Conservation (phyloP, 2,113 vertebrate genomes). For the Potamarius usumacintae region DNA sequence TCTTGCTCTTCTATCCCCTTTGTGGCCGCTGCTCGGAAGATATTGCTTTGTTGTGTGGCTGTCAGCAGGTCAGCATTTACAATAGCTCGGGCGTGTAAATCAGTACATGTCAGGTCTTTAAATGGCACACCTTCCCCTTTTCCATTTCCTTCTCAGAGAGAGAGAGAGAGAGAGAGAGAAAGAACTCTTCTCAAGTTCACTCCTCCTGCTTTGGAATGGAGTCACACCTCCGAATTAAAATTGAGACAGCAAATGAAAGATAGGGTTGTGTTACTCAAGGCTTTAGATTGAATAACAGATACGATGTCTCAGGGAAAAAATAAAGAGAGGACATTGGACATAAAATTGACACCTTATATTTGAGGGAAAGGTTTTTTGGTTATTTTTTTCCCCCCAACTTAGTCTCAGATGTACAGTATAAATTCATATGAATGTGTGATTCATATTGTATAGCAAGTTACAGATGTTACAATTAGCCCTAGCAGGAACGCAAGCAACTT, state of each 20-base stretch:
- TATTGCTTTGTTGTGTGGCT: constrained; percentile 33
- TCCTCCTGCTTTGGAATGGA: neutral
- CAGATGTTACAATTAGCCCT: neutral
- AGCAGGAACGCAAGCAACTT: neutral
- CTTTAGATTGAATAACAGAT: neutral
- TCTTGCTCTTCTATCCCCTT: neutral
- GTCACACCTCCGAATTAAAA: constrained; percentile 44
- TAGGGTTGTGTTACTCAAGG: neutral
- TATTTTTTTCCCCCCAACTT: neutral
- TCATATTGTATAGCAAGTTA: no score
- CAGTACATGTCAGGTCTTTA: constrained; percentile 39
- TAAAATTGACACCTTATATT: no score
- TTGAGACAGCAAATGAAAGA: constrained; percentile 17
- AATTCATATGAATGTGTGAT: neutral
- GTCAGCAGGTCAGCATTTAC: constrained; percentile 37
- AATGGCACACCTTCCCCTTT: constrained; percentile 29
- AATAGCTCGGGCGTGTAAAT: constrained; percentile 44
- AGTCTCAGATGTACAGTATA: neutral
- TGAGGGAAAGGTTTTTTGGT: neutral
- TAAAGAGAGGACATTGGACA: neutral
- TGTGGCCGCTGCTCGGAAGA: constrained; percentile 34
- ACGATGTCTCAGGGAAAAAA: neutral
- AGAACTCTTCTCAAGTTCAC: constrained; percentile 16
- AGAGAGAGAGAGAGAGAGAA: neutral
- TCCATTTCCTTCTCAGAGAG: constrained; percentile 7